These are phyloP conservation scores for Malacoraja senta DNA, from an alignment of 2,797 vertebrate species.

Conservation along the genomic window DNA sequence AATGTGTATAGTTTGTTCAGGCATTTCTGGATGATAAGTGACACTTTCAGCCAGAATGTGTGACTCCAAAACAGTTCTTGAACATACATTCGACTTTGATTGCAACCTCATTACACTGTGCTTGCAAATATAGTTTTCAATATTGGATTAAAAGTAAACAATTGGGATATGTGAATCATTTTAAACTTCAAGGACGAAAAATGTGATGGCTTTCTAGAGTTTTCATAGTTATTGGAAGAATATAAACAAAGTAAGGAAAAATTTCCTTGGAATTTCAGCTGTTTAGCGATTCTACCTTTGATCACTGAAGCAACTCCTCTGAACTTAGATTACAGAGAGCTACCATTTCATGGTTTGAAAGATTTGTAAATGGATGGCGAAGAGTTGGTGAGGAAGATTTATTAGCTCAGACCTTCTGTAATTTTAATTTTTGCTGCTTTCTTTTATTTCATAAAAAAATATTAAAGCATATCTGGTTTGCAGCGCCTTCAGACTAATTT, in stretches of 20 bases:
- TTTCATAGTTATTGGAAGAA: slow-evolving; percentile 4
- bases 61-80: neutral
- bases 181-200: slow-evolving; percentile 14
- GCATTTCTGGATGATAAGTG: neutral
- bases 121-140: neutral
- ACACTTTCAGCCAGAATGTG: neutral
- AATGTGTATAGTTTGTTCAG: neutral
- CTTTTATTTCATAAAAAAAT: neutral
- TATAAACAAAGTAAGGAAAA: neutral
- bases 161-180: neutral
- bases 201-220: neutral
- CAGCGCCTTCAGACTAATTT: neutral
- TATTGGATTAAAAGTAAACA: slow-evolving; percentile 22
- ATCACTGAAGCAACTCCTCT: neutral
- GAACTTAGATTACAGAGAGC: neutral
- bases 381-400: neutral
- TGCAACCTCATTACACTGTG: neutral
- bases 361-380: neutral
- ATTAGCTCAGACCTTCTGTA: neutral
- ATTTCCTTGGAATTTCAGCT: neutral
- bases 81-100: neutral
- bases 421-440: neutral
- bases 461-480: neutral
- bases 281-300: neutral
- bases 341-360: neutral